Conservation (phyloP, 2,888 invertebrate species). For the Hydrotaea diabolus region DNA sequence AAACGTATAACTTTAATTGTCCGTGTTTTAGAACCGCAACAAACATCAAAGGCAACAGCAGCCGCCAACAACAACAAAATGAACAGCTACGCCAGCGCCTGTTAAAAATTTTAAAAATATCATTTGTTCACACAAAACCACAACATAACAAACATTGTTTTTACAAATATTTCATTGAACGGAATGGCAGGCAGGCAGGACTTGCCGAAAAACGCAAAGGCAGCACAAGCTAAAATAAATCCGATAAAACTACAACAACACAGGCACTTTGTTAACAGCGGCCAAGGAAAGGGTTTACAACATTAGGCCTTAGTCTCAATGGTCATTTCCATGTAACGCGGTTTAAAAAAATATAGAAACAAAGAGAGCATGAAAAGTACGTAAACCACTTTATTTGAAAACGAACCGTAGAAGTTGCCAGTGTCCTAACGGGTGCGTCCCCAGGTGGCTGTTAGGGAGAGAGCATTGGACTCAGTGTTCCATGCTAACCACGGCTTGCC, state of each 20-base stretch:
- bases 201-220: not conserved
- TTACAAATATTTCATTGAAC: slow-evolving; percentile 64
- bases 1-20: slow-evolving; percentile 51
- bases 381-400: too few relatives aligned
- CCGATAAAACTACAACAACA: not conserved
- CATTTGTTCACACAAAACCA: slow-evolving; percentile 62
- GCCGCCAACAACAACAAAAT: slow-evolving; percentile 30
- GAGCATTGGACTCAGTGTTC: too few relatives aligned
- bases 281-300: too few relatives aligned
- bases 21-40: slow-evolving; percentile 29
- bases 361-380: too few relatives aligned
- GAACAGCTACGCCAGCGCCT: slow-evolving; percentile 35
- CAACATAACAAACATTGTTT: slow-evolving; percentile 66
- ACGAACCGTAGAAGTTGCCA: too few relatives aligned
- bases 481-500: too few relatives aligned
- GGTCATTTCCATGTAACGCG: too few relatives aligned
- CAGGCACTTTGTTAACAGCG: not conserved
- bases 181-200: slow-evolving; percentile 10
- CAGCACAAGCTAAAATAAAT: slow-evolving; percentile 6
- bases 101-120: slow-evolving; percentile 55
- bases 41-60: slow-evolving; percentile 32
- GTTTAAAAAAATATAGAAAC: too few relatives aligned
- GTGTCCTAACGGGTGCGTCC: too few relatives aligned
- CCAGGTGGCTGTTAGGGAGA: too few relatives aligned
- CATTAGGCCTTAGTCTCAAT: too few relatives aligned